Percentiles rank a stretch among this genome's conserved stretches.
Conservation (phyloP, 2,113 vertebrate species). For the Pteronura brasiliensis region DNA sequence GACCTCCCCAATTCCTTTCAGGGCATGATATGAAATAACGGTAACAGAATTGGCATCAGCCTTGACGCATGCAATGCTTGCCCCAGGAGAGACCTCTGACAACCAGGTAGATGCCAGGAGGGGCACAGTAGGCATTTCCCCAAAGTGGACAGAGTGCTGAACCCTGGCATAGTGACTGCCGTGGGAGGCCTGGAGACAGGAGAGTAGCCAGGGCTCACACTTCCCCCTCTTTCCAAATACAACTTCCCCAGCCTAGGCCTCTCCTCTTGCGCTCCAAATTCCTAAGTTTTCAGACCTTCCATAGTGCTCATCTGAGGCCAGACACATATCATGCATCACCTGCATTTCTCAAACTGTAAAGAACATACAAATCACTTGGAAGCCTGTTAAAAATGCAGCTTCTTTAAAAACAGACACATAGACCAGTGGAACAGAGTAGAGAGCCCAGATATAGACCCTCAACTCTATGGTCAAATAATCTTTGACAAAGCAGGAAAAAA, state of each 20-base stretch:
- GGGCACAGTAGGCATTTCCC: constrained; percentile 54
- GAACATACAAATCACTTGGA: neutral
- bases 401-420: too few species aligned
- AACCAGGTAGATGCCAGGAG: constrained; percentile 49
- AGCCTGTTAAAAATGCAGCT: neutral
- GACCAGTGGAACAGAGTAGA: too few species aligned
- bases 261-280: neutral
- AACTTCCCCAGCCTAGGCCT: neutral
- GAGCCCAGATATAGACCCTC: too few species aligned
- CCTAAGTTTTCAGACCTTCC: neutral
- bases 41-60: constrained; percentile 16
- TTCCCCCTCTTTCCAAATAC: neutral
- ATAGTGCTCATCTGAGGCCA: neutral
- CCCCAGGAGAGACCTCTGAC: constrained; percentile 28
- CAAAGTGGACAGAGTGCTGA: constrained; percentile 45
- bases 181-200: constrained; percentile 50
- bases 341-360: neutral
- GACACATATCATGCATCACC: neutral
- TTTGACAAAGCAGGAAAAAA: too few species aligned
- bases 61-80: neutral
- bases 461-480: too few species aligned
- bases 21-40: neutral
- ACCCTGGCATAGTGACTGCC: neutral
- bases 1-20: constrained; percentile 54
- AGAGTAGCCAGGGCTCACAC: constrained; percentile 20